A percentile compares a stretch with the other conserved stretches of the same genome.
Conservation (phyloP, 2,797 vertebrate genomes). For the Heteromormyrus szaboi region DNA sequence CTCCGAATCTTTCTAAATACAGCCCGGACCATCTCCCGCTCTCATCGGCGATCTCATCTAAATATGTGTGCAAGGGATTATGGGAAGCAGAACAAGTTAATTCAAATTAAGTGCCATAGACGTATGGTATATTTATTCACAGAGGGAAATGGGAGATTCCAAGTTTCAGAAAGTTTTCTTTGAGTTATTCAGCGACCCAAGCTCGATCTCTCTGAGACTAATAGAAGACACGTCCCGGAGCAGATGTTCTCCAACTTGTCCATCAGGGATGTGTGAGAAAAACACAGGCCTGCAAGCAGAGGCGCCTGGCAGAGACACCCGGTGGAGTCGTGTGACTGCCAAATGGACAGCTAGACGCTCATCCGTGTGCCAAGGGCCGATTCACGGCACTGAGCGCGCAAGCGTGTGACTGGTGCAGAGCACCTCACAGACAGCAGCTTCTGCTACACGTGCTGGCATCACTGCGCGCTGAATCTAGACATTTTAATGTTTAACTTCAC, state of each 20-base stretch:
- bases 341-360: background rate
- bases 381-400: background rate
- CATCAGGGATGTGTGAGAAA: background rate
- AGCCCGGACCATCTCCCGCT: background rate
- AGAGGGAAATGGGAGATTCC: background rate
- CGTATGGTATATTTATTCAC: background rate
- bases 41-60: background rate
- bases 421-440: background rate
- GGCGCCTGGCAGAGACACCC: background rate
- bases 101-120: background rate
- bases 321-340: background rate
- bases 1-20: background rate
- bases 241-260: background rate
- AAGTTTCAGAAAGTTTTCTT: background rate
- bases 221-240: background rate
- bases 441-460: background rate
- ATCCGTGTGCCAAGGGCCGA: background rate
- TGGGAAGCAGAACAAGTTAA: background rate
- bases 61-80: background rate
- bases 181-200: background rate
- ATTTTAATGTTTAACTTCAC: background rate
- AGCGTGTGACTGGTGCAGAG: background rate
- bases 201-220: background rate
- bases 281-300: background rate
- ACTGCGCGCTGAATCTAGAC: background rate